Evolutionary conservation across 2,113 vertebrate genomes (phyloP).

Genomic region (Microcebus lehilahytsara): DNA sequence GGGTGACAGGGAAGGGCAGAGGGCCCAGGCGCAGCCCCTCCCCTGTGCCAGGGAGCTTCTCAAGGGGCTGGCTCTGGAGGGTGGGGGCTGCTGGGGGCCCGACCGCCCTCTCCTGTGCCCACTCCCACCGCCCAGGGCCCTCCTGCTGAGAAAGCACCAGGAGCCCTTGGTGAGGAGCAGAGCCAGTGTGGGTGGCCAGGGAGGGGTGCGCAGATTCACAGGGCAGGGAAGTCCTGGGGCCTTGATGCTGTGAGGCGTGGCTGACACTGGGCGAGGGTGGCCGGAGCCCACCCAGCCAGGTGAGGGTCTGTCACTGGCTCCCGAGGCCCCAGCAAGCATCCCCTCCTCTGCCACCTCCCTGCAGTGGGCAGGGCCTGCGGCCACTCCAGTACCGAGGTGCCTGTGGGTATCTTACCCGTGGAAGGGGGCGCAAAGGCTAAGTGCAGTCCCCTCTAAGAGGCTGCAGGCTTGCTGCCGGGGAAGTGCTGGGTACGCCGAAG

Average conservation of each 20-base stretch:
- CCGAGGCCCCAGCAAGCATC: fast-evolving
- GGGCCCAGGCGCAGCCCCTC: neutral
- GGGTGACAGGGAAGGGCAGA: no score
- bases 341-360: neutral
- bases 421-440: no score
- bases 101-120: fast-evolving
- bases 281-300: neutral
- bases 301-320: neutral
- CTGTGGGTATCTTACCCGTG: neutral
- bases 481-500: neutral
- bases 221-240: fast-evolving
- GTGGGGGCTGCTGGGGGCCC: no score
- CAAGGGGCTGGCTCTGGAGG: neutral
- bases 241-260: fast-evolving
- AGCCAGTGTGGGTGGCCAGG: fast-evolving
- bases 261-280: fast-evolving
- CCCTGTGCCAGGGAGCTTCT: neutral
- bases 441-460: neutral
- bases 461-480: neutral
- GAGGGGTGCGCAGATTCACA: neutral
- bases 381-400: fast-evolving
- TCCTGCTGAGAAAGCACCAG: neutral
- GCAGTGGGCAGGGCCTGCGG: neutral
- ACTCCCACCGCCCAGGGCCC: no score
- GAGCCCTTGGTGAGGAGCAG: fast-evolving